Evolutionary conservation across 2,113 vertebrate species (phyloP).

Genomic region (Psammodynastes pulverulentus): DNA sequence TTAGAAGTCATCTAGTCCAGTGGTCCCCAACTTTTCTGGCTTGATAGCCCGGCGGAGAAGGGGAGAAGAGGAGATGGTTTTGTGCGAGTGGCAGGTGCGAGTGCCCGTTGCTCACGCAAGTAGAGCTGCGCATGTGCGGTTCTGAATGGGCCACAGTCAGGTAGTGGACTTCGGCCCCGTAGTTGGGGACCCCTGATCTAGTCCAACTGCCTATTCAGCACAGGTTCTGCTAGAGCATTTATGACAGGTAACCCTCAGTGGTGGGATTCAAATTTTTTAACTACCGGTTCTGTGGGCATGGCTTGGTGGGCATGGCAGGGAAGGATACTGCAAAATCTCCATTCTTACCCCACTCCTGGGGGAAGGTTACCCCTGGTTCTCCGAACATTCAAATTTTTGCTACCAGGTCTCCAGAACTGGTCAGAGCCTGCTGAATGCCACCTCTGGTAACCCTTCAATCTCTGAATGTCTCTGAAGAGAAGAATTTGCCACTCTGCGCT

Average conservation of each 20-base stretch:
- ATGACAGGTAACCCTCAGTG: not conserved
- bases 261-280: too few relatives aligned
- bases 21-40: not conserved
- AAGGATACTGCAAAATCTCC: too few relatives aligned
- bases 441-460: not conserved
- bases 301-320: too few relatives aligned
- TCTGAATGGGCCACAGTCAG: not conserved
- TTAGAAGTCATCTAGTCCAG: not conserved
- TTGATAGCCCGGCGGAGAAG: not conserved
- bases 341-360: too few relatives aligned
- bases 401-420: too few relatives aligned
- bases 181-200: not conserved
- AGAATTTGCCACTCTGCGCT: not conserved
- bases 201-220: not conserved
- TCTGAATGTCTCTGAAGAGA: not conserved
- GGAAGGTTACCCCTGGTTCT: too few relatives aligned
- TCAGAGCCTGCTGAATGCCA: too few relatives aligned
- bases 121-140: not conserved
- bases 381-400: too few relatives aligned
- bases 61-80: not conserved
- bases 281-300: too few relatives aligned
- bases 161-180: not conserved
- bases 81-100: not conserved
- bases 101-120: too few relatives aligned
- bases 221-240: not conserved